Conservation (phyloP, 1,140 invertebrate genomes). For the Phenacoccus solenopsis region DNA sequence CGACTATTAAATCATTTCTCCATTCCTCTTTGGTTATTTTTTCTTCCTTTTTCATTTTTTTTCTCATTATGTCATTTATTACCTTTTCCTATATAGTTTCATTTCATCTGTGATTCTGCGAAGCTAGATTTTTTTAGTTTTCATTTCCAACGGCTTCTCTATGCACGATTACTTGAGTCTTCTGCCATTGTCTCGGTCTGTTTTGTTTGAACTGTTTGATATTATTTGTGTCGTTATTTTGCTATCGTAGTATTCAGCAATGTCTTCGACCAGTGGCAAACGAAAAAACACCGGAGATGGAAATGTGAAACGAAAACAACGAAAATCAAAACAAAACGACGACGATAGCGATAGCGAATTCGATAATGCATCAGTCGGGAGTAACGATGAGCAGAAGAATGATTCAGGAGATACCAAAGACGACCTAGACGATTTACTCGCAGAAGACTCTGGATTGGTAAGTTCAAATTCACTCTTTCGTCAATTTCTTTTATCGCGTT, state of each 20-base stretch:
- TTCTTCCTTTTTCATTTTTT: neutral
- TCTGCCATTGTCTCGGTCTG: constrained; percentile 5
- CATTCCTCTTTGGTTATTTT: neutral
- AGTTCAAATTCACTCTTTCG: no score
- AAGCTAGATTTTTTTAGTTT: neutral
- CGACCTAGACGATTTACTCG: constrained; percentile 29
- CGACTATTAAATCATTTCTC: neutral
- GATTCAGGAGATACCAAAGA: constrained; percentile 32
- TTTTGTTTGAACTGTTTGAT: neutral
- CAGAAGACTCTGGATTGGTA: constrained; percentile 19
- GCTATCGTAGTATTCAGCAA: neutral
- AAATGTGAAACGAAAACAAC: neutral
- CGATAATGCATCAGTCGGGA: constrained; percentile 29
- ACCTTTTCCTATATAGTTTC: neutral
- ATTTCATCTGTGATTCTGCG: neutral
- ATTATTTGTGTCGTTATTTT: neutral
- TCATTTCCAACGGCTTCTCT: neutral
- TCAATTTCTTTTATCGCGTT: no score
- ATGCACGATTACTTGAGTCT: neutral
- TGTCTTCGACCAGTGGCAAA: constrained; percentile 1
- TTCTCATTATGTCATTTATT: neutral
- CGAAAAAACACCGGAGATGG: neutral
- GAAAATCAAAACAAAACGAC: constrained; percentile 30
- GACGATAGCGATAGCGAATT: constrained; percentile 31
- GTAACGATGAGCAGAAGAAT: constrained; percentile 31